Evolutionary conservation across 2,113 vertebrate genomes (phyloP), one percentile per base, ranked within the genome.

Genomic region (Saguinus midas): DNA sequence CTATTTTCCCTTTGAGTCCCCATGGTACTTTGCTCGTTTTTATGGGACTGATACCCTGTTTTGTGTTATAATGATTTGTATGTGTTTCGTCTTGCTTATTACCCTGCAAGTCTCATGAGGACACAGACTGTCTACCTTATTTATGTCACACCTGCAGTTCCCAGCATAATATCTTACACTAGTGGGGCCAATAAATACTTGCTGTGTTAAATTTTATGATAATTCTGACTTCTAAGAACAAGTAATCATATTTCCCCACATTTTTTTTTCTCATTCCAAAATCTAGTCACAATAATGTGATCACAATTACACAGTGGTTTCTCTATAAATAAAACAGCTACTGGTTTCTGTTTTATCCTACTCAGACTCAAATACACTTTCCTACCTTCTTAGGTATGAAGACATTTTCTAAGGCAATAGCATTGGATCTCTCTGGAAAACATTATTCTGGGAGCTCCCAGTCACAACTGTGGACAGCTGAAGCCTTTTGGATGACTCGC

Each of bases 141-240:
- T 94, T 95, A 95, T 37, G 66, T 25, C 58, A 87, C 57, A 92
- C 73, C 43, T 84, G 86, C 12, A 6, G 43, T 68, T 58, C 66
- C 16, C 3, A 70, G 52, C 29, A 37, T 10, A 68, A 1, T 61
- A 18, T 45, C 80, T 84, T 68, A 90, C 17, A 14, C 90, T n/a
- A 37, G 25, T 27, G 58, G 64, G 82, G 66, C 35, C 73, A 66
- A 61, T 35, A 90, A 87, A 95, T 91, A 92, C 40, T 93, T 37
- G 75, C 85, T 64, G 37, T 58, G 92, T 35, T 94, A 76, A 80
- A 52, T 73, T 96, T 97, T 81, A 96, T 27, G 61, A 80, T 87
- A 76, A 81, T 68, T 84, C 88, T 93, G 55, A 95, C 82, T 92
- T 89, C 90, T 82, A 91, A 66, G 78, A 72, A 87, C 0, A 8